Evolutionary conservation across 2,888 invertebrate genomes (phyloP).

Genomic region (Aphodius sticticus): DNA sequence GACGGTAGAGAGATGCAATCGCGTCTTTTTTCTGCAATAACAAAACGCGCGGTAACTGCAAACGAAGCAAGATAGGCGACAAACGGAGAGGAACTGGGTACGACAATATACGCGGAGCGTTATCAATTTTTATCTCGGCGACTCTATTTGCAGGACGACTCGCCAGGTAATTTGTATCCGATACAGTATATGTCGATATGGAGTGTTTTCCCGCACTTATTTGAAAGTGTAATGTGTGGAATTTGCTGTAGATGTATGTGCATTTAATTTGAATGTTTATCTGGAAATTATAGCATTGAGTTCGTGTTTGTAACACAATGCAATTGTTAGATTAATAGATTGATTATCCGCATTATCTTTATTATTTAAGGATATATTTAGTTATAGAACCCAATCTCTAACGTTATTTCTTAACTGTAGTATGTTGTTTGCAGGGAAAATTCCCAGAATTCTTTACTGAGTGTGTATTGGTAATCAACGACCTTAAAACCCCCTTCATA

Average conservation of each 20-base stretch:
- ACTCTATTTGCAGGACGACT: neutral
- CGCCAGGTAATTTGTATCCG: neutral
- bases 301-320: too few relatives aligned
- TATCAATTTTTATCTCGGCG: neutral
- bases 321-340: too few relatives aligned
- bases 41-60: neutral
- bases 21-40: neutral
- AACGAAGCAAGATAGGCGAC: neutral
- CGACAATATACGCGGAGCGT: neutral
- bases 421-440: too few relatives aligned
- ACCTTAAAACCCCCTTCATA: too few relatives aligned
- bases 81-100: neutral
- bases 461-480: too few relatives aligned
- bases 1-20: neutral
- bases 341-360: too few relatives aligned
- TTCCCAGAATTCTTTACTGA: too few relatives aligned
- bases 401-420: too few relatives aligned
- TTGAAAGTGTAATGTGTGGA: neutral
- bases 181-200: neutral
- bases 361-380: too few relatives aligned
- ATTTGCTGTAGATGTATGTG: neutral
- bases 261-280: too few relatives aligned
- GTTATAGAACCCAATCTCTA: too few relatives aligned
- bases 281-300: too few relatives aligned
- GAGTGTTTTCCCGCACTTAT: neutral